Evolutionary conservation across 2,113 vertebrate genomes (phyloP), one percentile per base, ranked within the genome.

Genomic region (Phodopus roborovskii): DNA sequence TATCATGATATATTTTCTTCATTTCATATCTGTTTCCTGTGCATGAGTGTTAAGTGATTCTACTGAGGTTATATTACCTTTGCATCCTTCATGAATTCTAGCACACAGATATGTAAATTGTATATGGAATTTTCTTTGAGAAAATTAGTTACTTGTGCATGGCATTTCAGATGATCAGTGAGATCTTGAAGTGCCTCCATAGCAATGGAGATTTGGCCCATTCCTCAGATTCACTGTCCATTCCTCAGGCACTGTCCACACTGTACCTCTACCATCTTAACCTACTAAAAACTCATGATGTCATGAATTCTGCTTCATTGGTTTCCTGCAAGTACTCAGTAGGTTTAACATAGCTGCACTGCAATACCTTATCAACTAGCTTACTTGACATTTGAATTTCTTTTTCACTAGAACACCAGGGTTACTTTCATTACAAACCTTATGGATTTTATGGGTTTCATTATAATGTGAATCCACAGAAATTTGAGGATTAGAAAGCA

Each of bases 401-500:
- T 79, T n/a, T 87, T 50, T 0, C 62, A 17, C 45, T 97, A 75
- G 8, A 96, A n/a, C 42, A 96, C 45, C 36, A 48, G 77, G 0
- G 28, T 94, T 93, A 42, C 53, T 95, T 97, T 81, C 26, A 94
- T 97, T 97, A 96, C 16, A 87, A 97, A 91, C 89, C 73, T 66
- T 93, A 3, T 53, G 13, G 96, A 20, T 81, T 97, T 98, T 95
- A 94, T 88, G n/a, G 2, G 3, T 22, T 42, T 94, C 96, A 33
- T 94, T 97, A 33, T 94, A 79, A 96, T 91, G 56, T 26, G 84
- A 93, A 58, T 96, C 53, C 53, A 95, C 13, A 96, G 93, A 97
- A 97, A 95, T 22, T 60, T 95, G 86, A 97, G 28, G 82, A 97
- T 91, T 96, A 92, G 79, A 78, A 98, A 96, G 24, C 71, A 95